Percentiles rank a stretch among this genome's conserved stretches.
These are phyloP conservation scores for Oriolus oriolus DNA, from an alignment of 2,113 vertebrate species.

Conservation along the genomic window DNA sequence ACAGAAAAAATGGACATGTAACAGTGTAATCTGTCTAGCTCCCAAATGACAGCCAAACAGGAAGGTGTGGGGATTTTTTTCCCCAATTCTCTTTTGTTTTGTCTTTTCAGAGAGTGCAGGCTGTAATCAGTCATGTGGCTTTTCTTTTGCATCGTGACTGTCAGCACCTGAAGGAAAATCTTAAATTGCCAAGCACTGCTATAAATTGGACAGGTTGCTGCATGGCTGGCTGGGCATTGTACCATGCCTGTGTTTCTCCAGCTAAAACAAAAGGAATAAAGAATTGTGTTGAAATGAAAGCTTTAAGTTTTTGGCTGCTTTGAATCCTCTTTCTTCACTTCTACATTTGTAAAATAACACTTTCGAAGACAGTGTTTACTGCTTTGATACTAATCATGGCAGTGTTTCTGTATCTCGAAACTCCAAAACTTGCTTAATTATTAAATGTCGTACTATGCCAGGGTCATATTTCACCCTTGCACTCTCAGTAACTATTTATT, in stretches of 20 bases:
- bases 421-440: neutral
- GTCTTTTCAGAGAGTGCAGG: neutral
- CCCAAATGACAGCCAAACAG: neutral
- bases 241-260: neutral
- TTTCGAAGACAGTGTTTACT: neutral
- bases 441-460: neutral
- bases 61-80: neutral
- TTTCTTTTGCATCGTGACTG: neutral
- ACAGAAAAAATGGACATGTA: neutral
- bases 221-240: neutral
- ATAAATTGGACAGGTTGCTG: neutral
- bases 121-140: neutral
- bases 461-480: neutral
- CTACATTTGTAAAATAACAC: neutral
- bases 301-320: neutral
- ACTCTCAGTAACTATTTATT: neutral
- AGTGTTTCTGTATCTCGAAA: neutral
- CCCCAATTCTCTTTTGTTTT: neutral
- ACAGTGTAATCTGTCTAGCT: neutral
- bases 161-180: conserved; percentile 4
- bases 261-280: neutral
- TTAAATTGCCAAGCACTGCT: neutral
- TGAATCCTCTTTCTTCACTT: neutral
- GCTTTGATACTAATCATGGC: neutral
- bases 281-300: neutral